Base-by-base conservation (phyloP, 2,888 invertebrate species). In the Trissoscelio sp. region DNA sequence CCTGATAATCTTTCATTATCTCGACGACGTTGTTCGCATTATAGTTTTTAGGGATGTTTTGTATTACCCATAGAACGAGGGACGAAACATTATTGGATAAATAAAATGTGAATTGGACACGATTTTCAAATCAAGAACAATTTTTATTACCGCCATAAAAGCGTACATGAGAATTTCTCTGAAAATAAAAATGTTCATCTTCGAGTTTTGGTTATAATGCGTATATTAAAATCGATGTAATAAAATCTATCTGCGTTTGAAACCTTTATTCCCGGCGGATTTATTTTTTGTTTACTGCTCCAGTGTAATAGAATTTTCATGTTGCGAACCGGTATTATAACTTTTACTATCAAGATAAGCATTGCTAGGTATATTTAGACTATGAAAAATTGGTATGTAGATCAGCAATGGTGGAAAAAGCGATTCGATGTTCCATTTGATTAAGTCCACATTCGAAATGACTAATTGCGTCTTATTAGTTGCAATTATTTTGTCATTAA, bases 321-420 rank as follows among this genome's bases (percentile, higher is more conserved):
- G 46, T 20, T 24, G 3, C 18, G 12, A 66, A 66, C 66, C 66
- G 66, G 66, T 66, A 53, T 39, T 37, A 48, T 31, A 64, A 66
- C 31, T 66, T 66, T 66, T 66, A 66, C 66, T 39, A 24, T 39
- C 53, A 3, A 51, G 66, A 53, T 53, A 66, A 53, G 24, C 0
- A 9, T 42, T 22, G 5, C 46, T 24, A 5, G 9, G 11, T 53
- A 20, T 16, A 39, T 66, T 53, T 53, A 51, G 18, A 53, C 18
- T 18, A 62, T 20, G 31, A 44, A 46, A 44, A 62, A 31, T 62
- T 46, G 2, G 6, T 46, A 62, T 31, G 44, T 62, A 44, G 60
- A 62, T 62, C 46, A 31, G 7, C 7, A 46, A 18, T 31, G 12
- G n/a, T 46, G 16, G 0, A 62, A 42, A 60, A 42, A 20, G 31